Base-by-base conservation (phyloP, 2,888 invertebrate species). In the Drosophila hawaiiensis region DNA sequence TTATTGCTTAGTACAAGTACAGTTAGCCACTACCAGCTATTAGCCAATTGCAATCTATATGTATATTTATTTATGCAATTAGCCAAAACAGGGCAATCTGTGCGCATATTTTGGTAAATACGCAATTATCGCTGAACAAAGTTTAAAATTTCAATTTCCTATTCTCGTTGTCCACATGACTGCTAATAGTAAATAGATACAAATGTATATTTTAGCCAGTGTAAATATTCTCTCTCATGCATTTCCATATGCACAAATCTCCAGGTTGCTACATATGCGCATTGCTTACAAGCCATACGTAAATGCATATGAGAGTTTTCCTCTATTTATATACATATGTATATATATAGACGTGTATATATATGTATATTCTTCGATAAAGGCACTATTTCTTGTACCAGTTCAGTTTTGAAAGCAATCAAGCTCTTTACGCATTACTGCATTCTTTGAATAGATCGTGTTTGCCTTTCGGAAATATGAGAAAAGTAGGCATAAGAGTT, bases 391-490 rank as follows among this genome's bases (percentile, higher is more conserved):
- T 78, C 60, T 79, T 71, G 28, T 58, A 47, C 19, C 39, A 35
- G 49, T 28, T 78, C 41, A 22, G 58, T 35, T 47, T 54, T 28
- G 55, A 9, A 22, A 43, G 56, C 19, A 47, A 50, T 61, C 50
- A 31, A 47, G 49, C 39, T 63, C 31, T 63, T 55, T 43, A 60
- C 60, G 76, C 76, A 60, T 41, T 76, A 33, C 0, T 56, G 53
- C 65, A 64, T 65, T 55, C 56, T 53, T 59, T 88, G 61, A 68
- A 73, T 85, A 71, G 69, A 75, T 67, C 78, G 65, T 86, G 69
- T 80, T 77, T 88, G 77, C 73, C 61, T 62, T 53, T 50, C 29
- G 58, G 53, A 65, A 56, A 62, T 59, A 53, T 60, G 60, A 53
- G 56, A 61, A 69, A 63, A 56, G 53, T 63, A 50, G 61, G 12